phyloP scores from a whole-genome alignment of 1,140 invertebrate genomes.

The Drosophila parabipectinata region DNA sequence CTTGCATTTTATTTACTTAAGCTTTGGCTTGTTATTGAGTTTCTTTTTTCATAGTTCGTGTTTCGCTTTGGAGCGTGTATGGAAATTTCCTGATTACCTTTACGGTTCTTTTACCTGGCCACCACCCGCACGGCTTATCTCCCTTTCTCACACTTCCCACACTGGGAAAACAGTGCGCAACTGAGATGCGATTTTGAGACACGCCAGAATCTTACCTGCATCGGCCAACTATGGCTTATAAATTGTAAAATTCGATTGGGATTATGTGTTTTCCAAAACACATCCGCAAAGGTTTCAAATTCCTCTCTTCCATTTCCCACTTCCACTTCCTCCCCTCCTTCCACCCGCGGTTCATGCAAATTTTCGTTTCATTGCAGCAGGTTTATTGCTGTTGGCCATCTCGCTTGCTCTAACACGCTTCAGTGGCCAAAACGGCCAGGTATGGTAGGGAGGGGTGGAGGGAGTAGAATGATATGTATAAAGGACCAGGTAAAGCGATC shows the following conservation, averaged over 20 bases:
- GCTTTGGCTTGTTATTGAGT: slow-evolving; percentile 19
- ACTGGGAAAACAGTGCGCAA: no score
- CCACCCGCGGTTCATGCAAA: slow-evolving; percentile 23
- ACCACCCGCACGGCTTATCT: background rate
- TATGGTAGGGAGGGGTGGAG: background rate
- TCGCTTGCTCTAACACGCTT: slow-evolving; percentile 8
- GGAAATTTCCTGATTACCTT: background rate
- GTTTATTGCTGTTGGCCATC: slow-evolving; percentile 33
- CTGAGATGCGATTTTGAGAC: no score
- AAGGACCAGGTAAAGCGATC: slow-evolving; percentile 45
- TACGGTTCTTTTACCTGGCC: background rate
- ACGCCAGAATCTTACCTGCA: background rate
- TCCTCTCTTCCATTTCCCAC: slow-evolving; percentile 12
- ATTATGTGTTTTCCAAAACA: background rate
- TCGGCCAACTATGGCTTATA: background rate
- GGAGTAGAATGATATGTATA: slow-evolving; percentile 5
- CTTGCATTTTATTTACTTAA: slow-evolving; percentile 23
- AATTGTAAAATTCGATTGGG: background rate
- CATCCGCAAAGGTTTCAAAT: background rate
- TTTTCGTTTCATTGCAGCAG: slow-evolving; percentile 42
- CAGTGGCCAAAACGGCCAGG: slow-evolving; percentile 19
- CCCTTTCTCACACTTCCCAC: background rate
- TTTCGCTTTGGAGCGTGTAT: slow-evolving; percentile 5
- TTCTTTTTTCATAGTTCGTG: slow-evolving; percentile 18
- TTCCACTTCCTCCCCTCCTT: slow-evolving; percentile 1